Base-by-base conservation (phyloP, 1,140 invertebrate species). In the Atta texana region DNA sequence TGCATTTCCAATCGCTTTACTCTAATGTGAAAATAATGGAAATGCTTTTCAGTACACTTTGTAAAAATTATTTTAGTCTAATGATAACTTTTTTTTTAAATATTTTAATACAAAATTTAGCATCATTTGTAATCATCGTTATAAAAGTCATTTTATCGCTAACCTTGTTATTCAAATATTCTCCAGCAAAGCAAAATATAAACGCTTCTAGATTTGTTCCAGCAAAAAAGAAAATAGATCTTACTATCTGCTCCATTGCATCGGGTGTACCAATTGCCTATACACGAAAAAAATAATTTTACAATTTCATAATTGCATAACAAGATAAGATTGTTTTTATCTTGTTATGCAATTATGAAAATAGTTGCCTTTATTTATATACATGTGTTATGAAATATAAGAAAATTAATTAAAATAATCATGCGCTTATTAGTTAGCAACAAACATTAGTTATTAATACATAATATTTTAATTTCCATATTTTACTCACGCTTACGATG, bases 111-210 rank as follows among this genome's bases (percentile, higher is more conserved):
- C 12, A 8, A 2, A 24, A 28, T 28, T 14, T 39, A 12, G 0
- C 49, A 51, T 51, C 2, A 44, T 51, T 51, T 51, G 2, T 44
- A 44, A 51, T 51, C 14, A 51, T 14, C 14, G 5, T 16, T 51
- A 51, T 51, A 51, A 16, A 51, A 44, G 8, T 44, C 14, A 51
- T 61, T 6, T 18, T 16, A 18, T 31, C 10, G 24, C 64, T 87
- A 74, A 89, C 84, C 51, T 80, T 85, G 4, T 76, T 74, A 21
- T 39, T 87, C 8, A 89, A 3, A 61, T 89, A 90, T 87, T 90
- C 88, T 21, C 85, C 89, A 10, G 88, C 86, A 21, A 71, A 90
- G 39, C 85, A 90, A 31, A 85, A 81, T 59, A 81, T 31, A 31
- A 89, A 85, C 5, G 88, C 86, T 31, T 88, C 88, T 8, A 89